phyloP scores from a whole-genome alignment of 2,113 vertebrate species.

The Gobius niger region DNA sequence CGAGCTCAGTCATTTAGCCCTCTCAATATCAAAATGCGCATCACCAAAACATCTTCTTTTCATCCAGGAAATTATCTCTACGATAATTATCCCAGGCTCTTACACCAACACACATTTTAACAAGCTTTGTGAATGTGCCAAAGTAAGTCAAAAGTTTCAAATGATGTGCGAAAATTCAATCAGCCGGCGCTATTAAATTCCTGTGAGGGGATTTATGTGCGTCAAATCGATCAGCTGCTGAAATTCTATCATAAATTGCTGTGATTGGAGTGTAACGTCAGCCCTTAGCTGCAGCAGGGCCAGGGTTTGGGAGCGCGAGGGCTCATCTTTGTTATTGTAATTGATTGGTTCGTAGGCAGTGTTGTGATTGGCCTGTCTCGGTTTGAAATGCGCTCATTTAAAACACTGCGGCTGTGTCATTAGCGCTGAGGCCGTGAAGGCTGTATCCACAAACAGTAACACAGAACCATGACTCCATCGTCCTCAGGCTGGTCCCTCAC shows the following conservation, averaged over 20 bases:
- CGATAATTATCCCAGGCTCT: background rate
- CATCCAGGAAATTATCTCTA: background rate
- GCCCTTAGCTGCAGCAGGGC: background rate
- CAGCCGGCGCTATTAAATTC: background rate
- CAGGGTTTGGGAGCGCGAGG: background rate
- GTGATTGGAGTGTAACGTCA: background rate
- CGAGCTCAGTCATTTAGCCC: background rate
- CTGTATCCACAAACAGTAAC: background rate
- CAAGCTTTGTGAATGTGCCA: background rate
- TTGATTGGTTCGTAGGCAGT: slow-evolving; percentile 3
- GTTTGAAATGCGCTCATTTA: background rate
- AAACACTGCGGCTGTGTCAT: background rate
- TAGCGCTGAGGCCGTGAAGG: background rate
- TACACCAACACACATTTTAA: background rate
- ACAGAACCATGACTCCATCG: background rate
- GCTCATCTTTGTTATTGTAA: slow-evolving; percentile 3
- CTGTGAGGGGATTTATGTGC: background rate
- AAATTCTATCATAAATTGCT: slow-evolving; percentile 6
- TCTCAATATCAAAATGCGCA: background rate
- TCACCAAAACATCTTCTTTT: background rate
- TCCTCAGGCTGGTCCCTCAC: background rate
- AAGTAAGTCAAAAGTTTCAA: background rate
- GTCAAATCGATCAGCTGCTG: background rate
- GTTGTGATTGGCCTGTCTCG: background rate
- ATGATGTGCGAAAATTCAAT: background rate